phyloP scores from a whole-genome alignment of 1,140 invertebrate genomes.

The Carcinoscorpius rotundicauda region DNA sequence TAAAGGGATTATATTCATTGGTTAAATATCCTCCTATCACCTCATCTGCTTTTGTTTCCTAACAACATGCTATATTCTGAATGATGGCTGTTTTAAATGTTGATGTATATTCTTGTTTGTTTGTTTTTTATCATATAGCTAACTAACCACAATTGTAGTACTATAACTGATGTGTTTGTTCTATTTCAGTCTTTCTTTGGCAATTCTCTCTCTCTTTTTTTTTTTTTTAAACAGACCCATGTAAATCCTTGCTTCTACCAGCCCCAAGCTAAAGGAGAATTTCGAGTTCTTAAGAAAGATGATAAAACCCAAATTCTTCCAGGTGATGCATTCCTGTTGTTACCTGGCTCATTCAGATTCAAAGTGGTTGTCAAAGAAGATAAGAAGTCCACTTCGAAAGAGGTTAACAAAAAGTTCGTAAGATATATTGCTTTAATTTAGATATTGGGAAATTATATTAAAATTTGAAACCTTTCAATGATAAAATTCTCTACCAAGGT shows the following conservation, averaged over 20 bases:
- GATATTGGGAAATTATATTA: not conserved
- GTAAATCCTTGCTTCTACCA: conserved; percentile 26
- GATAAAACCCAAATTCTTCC: conserved; percentile 18
- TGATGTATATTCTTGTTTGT: too few relatives aligned
- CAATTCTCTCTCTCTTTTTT: too few relatives aligned
- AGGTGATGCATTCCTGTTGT: conserved; percentile 25
- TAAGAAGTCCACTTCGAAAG: too few relatives aligned
- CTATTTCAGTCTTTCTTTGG: too few relatives aligned
- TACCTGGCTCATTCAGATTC: conserved; percentile 23
- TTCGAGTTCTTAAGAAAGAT: conserved; percentile 25
- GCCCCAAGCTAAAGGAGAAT: conserved; percentile 16
- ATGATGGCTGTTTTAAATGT: too few relatives aligned
- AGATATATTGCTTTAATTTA: not conserved
- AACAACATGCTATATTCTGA: too few relatives aligned
- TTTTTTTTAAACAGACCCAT: conserved; percentile 14
- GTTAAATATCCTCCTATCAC: too few relatives aligned
- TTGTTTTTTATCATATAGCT: too few relatives aligned
- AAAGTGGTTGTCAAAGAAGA: conserved; percentile 7
- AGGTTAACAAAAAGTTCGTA: too few relatives aligned
- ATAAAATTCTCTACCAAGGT: too few relatives aligned
- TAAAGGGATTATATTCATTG: too few relatives aligned
- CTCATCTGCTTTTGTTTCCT: too few relatives aligned
- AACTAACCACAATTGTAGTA: not conserved
- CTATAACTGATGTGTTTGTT: not conserved
- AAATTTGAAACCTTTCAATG: not conserved